A percentile compares a stretch with the other conserved stretches of the same genome.
phyloP scores from a whole-genome alignment of 1,140 invertebrate species.

The Drosophila orena region DNA sequence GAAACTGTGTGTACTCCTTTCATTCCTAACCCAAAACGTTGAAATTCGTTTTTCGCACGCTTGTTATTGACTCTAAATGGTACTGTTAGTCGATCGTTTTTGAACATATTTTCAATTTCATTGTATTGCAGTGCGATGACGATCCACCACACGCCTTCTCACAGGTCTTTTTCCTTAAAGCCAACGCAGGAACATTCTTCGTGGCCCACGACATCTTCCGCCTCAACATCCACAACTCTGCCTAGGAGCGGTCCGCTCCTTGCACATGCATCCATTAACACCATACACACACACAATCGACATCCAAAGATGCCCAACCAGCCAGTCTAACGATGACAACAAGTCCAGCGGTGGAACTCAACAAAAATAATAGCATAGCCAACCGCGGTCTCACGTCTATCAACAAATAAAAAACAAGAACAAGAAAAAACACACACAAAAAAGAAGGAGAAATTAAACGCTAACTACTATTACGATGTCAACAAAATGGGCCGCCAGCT shows the following conservation, averaged over 20 bases:
- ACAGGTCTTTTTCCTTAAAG: slow-evolving; percentile 96
- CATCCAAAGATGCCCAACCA: slow-evolving; percentile 55
- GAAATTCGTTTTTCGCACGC: slow-evolving; percentile 29
- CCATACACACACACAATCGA: slow-evolving; percentile 5
- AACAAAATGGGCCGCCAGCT: slow-evolving; percentile 41
- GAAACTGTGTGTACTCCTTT: slow-evolving; percentile 4
- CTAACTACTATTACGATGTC: slow-evolving; percentile 61
- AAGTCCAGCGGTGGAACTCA: slow-evolving; percentile 2
- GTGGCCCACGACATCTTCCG: slow-evolving; percentile 97
- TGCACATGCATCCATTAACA: slow-evolving; percentile 9
- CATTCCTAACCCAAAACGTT: not conserved
- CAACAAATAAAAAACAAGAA: slow-evolving; percentile 18
- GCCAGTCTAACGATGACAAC: not conserved
- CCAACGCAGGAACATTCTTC: slow-evolving; percentile 92
- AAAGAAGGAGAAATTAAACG: slow-evolving; percentile 43
- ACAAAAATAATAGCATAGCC: slow-evolving; percentile 13
- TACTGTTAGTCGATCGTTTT: not conserved
- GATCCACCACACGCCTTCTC: slow-evolving; percentile 96
- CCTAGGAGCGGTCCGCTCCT: slow-evolving; percentile 83
- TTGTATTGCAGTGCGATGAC: slow-evolving; percentile 92
- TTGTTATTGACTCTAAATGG: slow-evolving; percentile 18
- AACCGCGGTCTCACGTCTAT: slow-evolving; percentile 56
- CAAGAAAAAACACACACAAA: slow-evolving; percentile 27
- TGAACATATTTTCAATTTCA: slow-evolving; percentile 14
- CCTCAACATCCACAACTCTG: slow-evolving; percentile 93